Base-by-base conservation (phyloP, 2,113 vertebrate genomes). In the Coryphaenoides rupestris region DNA sequence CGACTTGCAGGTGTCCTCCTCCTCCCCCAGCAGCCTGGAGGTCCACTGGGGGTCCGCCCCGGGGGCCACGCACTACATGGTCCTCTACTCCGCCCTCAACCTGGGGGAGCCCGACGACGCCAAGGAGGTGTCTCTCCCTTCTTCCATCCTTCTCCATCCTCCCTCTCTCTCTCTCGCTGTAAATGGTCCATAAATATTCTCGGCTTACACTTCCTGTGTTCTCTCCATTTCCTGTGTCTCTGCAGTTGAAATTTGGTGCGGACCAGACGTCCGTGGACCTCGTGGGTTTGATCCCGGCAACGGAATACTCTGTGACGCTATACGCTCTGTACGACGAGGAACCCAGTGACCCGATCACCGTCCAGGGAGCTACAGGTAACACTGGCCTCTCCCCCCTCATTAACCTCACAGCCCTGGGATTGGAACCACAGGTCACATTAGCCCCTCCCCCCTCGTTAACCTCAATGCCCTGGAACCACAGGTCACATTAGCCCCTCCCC, bases 321-420 rank as follows among this genome's bases (percentile, higher is more conserved):
- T 95, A 94, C 0, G 93, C 93, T 0, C 88, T 98, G 70, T 92
- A 90, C 0, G 94, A 95, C 2, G 89, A 94, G 2, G 95, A 98
- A 6, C 90, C 90, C 19, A 98, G 96, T 0, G 93, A 97, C 26
- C 93, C 94, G 0, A 89, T 86, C 74, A 93, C 89, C 19, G 80
- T 94, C 69, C 88, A 87, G 0, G 91, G 92, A 70, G 90, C 90
- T 66, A 98, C 95, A 21, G 0, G 95, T 98, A 55, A 75, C 72
- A 50, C 28, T 2, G 12, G 47, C 47, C 17, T 12, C 14, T n/a
- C 47, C 47, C 14, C 47, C 47, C 47, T 49, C 14, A 49, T 16
- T 16, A 49, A 1, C 28, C 6, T 33, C 6, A 33, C 28, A 5
- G 5, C 28, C 2, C 2, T 9, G 28, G 28, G 28, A n/a, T n/a